phyloP scores from a whole-genome alignment of 1,140 invertebrate species.

The Drosophila lowei region DNA sequence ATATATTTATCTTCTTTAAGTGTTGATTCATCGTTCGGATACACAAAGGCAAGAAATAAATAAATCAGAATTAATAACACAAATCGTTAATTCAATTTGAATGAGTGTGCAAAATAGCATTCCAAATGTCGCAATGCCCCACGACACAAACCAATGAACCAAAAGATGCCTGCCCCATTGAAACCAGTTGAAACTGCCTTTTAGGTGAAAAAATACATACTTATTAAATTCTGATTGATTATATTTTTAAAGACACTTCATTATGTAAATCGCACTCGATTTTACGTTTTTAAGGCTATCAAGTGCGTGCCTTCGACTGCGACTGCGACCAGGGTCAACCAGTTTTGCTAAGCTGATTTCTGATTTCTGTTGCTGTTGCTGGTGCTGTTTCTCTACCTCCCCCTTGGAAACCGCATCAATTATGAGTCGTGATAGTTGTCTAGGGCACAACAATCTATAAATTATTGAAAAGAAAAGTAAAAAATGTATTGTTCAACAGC shows the following conservation, averaged over 20 bases:
- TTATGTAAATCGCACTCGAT: neutral
- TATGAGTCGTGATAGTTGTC: constrained; percentile 19
- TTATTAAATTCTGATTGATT: constrained; percentile 15
- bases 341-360: constrained; percentile 54
- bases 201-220: neutral
- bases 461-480: constrained; percentile 33
- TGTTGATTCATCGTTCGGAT: constrained; percentile 34
- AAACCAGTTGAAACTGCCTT: constrained; percentile 44
- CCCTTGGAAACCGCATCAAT: constrained; percentile 7
- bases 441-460: constrained; percentile 46
- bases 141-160: no score
- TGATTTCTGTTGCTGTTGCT: constrained; percentile 4
- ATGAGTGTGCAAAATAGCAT: constrained; percentile 51
- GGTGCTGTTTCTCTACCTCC: constrained; percentile 7
- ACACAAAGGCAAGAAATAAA: neutral
- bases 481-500: constrained; percentile 18
- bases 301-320: constrained; percentile 2
- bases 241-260: neutral
- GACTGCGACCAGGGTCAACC: constrained; percentile 45
- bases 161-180: neutral
- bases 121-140: constrained; percentile 44
- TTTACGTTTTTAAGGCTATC: constrained; percentile 27
- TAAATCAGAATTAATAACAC: constrained; percentile 51
- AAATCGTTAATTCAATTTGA: constrained; percentile 72
- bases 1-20: neutral